Evolutionary conservation across 2,888 invertebrate genomes (phyloP).

Genomic region (Habrosyne pyritoides): DNA sequence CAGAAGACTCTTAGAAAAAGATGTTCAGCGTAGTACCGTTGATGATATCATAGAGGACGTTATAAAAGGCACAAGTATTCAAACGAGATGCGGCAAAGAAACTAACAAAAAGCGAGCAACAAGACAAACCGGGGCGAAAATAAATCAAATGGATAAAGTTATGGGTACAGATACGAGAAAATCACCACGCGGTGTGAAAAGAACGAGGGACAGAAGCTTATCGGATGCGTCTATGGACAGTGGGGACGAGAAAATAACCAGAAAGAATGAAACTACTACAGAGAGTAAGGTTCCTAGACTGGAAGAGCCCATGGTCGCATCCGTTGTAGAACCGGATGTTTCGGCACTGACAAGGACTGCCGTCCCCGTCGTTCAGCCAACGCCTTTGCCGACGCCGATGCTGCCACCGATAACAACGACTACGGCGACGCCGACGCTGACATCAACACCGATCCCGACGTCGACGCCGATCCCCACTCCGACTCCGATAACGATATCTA

Average conservation of each 20-base stretch:
- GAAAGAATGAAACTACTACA: constrained; percentile 57
- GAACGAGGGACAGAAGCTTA: constrained; percentile 85
- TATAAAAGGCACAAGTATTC: constrained; percentile 85
- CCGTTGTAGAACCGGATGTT: constrained; percentile 11
- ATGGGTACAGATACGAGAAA: constrained; percentile 76
- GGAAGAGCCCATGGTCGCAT: constrained; percentile 38
- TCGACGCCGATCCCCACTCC: constrained; percentile 29
- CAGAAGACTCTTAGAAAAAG: constrained; percentile 90
- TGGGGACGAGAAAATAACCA: constrained; percentile 80
- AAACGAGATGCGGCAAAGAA: constrained; percentile 53
- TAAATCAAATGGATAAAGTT: constrained; percentile 49
- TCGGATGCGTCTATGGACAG: constrained; percentile 87
- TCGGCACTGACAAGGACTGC: constrained; percentile 18
- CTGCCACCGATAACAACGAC: constrained; percentile 14
- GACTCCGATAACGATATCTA: constrained; percentile 21
- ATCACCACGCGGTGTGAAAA: constrained; percentile 85
- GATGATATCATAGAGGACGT: constrained; percentile 97
- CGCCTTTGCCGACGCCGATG: constrained; percentile 7
- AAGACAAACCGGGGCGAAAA: constrained; percentile 76
- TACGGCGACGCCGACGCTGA: constrained; percentile 16
- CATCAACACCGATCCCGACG: constrained; percentile 16
- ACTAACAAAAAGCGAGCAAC: constrained; percentile 80
- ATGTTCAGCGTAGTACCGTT: constrained; percentile 88
- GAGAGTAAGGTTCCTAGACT: constrained; percentile 60
- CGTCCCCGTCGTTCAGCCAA: constrained; percentile 16